Conservation (phyloP, 1,140 invertebrate genomes). For the Dreissena rostriformis region DNA sequence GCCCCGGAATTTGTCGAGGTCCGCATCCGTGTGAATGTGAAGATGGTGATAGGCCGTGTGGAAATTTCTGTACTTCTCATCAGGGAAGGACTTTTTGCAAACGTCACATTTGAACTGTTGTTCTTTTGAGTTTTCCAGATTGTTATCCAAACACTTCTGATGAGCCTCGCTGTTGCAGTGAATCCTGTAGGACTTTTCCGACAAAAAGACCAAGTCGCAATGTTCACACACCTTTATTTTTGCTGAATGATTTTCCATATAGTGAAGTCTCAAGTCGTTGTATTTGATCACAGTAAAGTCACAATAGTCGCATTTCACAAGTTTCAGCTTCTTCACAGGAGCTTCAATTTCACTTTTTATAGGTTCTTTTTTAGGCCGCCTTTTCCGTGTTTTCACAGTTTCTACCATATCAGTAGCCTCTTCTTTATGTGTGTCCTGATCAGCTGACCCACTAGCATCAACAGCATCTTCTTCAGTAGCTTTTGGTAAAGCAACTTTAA, state of each 20-base stretch:
- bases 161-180: constrained; percentile 69
- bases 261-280: constrained; percentile 73
- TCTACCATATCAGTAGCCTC: not conserved
- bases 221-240: constrained; percentile 70
- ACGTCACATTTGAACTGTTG: constrained; percentile 66
- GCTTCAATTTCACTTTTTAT: not conserved
- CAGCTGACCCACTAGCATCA: not conserved
- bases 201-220: constrained; percentile 72
- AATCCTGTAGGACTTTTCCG: constrained; percentile 70
- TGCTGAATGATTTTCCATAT: constrained; percentile 71
- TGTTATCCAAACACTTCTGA: constrained; percentile 63
- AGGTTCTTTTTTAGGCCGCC: not conserved
- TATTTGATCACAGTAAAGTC: constrained; percentile 68
- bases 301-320: constrained; percentile 74
- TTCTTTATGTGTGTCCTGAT: not conserved
- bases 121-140: constrained; percentile 49
- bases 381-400: not conserved
- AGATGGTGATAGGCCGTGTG: constrained; percentile 74
- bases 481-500: not conserved
- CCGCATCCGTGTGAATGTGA: constrained; percentile 70
- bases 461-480: not conserved
- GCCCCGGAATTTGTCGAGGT: constrained; percentile 61
- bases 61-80: constrained; percentile 72
- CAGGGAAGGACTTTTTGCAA: constrained; percentile 72
- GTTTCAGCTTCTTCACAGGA: constrained; percentile 41